A percentile compares a stretch with the other conserved stretches of the same genome.
Evolutionary conservation across 2,113 vertebrate genomes (phyloP).

Genomic region (Zapornia atra): DNA sequence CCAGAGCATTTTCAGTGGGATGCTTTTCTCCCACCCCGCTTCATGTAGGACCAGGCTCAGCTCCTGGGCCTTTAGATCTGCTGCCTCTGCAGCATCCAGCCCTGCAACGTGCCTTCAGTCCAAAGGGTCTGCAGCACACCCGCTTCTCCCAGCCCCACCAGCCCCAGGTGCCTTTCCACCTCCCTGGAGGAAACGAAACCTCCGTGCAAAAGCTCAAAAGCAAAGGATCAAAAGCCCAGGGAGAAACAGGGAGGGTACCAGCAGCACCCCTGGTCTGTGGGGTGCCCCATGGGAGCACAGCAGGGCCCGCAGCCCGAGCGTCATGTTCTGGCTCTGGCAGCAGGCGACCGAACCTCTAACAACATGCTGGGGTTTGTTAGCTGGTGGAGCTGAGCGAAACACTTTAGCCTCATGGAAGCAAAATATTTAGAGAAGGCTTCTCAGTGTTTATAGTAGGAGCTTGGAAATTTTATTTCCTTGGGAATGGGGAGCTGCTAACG

Average conservation of each 20-base stretch:
- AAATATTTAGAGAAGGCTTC: constrained; percentile 66
- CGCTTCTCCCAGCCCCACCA: neutral
- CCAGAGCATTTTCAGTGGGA: neutral
- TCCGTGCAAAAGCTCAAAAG: neutral
- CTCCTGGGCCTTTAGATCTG: neutral
- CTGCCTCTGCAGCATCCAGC: neutral
- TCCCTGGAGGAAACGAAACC: neutral
- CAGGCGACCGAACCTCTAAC: neutral
- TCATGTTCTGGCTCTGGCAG: neutral
- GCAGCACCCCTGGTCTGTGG: rapidly evolving
- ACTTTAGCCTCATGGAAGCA: constrained; percentile 17
- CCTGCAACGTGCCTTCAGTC: neutral
- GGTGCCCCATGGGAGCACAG: neutral
- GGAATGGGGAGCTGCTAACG: constrained; percentile 52
- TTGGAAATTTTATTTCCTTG: constrained; percentile 63
- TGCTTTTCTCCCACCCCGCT: neutral
- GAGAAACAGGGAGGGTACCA: neutral
- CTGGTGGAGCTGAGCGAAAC: neutral
- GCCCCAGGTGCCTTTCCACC: neutral
- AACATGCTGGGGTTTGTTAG: neutral
- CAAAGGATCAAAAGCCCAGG: neutral
- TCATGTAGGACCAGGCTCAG: neutral
- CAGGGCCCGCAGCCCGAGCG: neutral
- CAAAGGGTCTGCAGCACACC: neutral
- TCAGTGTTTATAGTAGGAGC: constrained; percentile 49